Base-by-base conservation (phyloP, 2,797 vertebrate species). In the Chelon labrosus region DNA sequence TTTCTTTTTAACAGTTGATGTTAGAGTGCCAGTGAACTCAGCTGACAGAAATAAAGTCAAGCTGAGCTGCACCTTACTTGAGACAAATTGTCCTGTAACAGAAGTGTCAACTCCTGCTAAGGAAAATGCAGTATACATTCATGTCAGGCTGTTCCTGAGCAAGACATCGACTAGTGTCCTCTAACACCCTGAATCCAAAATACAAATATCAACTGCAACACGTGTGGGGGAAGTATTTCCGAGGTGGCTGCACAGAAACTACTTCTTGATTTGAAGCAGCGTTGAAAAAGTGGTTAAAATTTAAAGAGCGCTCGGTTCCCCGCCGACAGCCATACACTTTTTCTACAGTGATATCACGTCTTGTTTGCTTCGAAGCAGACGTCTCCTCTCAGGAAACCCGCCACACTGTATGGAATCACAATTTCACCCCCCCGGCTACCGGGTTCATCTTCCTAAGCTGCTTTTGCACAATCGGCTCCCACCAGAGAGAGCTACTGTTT, bases 381-480 rank as follows among this genome's bases (percentile, higher is more conserved):
- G 53, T 81, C 80, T 85, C 57, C 54, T 31, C 77, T 56, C 73
- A 54, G 35, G 65, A 65, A 79, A 76, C 41, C 59, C 10, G 25
- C 46, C 41, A 14, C 47, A 38, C 75, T 39, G 80, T 70, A 62
- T 20, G 42, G 59, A 89, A 86, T 82, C 75, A 47, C 55, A 69
- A 84, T 85, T 82, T 81, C 81, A 81, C 85, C 79, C 80, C 81
- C 55, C 22, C 58, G 56, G 85, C 73, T 41, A 57, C 58, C 13
- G 59, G 75, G 79, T 68, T 83, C 75, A 72, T 88, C 75, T 76
- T 74, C 67, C 67, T 79, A 82, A 87, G 86, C 79, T 53, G 79
- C 85, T 87, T 80, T 80, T 68, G 68, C 81, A 85, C 85, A 81
- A 84, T 85, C 81, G 22, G 50, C 79, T 78, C 77, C 83, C 83